Evolutionary conservation across 2,888 invertebrate species (phyloP).

Genomic region (Aphodius granarius): DNA sequence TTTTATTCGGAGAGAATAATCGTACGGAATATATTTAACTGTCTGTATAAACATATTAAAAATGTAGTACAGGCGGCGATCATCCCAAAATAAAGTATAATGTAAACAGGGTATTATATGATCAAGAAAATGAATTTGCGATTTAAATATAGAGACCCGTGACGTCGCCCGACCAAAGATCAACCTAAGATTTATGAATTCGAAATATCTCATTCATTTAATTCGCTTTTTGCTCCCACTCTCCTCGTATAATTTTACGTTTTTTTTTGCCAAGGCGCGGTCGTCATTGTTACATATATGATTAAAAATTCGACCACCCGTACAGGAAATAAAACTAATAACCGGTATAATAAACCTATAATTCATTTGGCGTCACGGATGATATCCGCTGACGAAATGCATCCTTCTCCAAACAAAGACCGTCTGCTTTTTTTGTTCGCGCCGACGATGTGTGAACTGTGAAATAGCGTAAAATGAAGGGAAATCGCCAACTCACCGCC

Average conservation of each 20-base stretch:
- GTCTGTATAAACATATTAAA: background rate
- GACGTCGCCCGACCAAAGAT: background rate
- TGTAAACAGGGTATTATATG: background rate
- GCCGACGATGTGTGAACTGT: conserved; percentile 42
- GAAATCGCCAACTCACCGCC: conserved; percentile 41
- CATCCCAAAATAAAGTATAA: background rate
- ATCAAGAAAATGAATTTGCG: background rate
- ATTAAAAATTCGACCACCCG: conserved; percentile 19
- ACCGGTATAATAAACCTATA: conserved; percentile 12
- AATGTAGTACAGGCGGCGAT: background rate
- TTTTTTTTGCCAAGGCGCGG: background rate
- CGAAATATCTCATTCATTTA: no score
- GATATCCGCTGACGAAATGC: conserved; percentile 21
- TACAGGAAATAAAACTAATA: conserved; percentile 28
- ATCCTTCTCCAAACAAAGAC: conserved; percentile 34
- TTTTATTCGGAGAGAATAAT: background rate
- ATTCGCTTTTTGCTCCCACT: background rate
- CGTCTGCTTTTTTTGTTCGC: conserved; percentile 28
- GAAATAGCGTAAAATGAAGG: conserved; percentile 48
- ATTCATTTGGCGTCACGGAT: background rate
- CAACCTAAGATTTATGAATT: background rate
- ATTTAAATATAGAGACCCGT: background rate
- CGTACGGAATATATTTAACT: background rate
- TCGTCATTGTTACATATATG: background rate
- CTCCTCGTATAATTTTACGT: background rate